A percentile compares a stretch with the other conserved stretches of the same genome.
Evolutionary conservation across 2,888 invertebrate genomes (phyloP).

Genomic region (Dione vanillae): DNA sequence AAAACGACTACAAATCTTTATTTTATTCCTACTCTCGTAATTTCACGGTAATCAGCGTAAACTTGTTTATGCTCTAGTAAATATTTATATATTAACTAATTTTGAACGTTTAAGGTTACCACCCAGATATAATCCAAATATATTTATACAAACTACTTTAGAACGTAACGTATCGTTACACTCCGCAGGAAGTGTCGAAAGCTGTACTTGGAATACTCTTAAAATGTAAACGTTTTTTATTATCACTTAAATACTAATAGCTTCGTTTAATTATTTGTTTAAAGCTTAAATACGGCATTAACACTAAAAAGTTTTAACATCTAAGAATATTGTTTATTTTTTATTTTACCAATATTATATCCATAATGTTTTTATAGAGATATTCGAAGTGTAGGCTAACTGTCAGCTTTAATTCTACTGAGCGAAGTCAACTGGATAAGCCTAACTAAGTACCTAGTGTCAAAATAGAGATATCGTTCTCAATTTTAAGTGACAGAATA

Average conservation of each 20-base stretch:
- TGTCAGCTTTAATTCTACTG: too few relatives aligned
- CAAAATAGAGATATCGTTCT: too few relatives aligned
- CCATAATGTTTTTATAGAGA: too few relatives aligned
- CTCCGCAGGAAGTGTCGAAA: slow-evolving; percentile 33
- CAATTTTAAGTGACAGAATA: too few relatives aligned
- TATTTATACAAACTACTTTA: neutral
- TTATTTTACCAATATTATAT: too few relatives aligned
- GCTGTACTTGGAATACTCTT: slow-evolving; percentile 13
- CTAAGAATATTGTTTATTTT: too few relatives aligned
- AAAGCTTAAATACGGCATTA: too few relatives aligned
- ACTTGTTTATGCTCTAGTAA: slow-evolving; percentile 22
- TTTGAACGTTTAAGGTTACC: slow-evolving; percentile 15
- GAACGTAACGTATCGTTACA: slow-evolving; percentile 21
- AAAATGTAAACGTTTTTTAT: slow-evolving; percentile 6
- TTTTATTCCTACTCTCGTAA: neutral
- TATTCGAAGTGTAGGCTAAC: too few relatives aligned
- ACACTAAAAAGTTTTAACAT: neutral
- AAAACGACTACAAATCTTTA: neutral
- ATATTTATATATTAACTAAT: neutral
- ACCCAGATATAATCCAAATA: slow-evolving; percentile 15
- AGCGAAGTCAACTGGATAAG: too few relatives aligned
- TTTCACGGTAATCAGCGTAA: neutral
- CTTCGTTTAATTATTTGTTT: slow-evolving; percentile 2
- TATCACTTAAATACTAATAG: neutral
- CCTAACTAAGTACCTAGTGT: too few relatives aligned